Conservation (phyloP, 2,797 vertebrate genomes). For the Threskiornis aethiopicus region DNA sequence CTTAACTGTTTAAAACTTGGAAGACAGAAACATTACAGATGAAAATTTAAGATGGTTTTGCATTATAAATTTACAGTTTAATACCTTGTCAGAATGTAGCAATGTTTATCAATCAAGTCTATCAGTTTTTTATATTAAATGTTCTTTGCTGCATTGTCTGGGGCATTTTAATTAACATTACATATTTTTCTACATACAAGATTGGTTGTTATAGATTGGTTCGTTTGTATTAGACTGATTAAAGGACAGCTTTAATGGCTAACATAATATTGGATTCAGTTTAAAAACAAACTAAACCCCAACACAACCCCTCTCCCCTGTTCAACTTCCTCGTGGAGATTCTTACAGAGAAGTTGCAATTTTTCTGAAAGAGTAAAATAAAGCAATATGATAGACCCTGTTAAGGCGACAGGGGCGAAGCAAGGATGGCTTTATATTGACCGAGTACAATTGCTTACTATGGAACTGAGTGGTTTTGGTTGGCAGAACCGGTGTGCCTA, state of each 20-base stretch:
- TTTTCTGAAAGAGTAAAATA: not conserved
- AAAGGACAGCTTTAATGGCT: not conserved
- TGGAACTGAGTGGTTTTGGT: too few relatives aligned
- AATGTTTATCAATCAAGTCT: not conserved
- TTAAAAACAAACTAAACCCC: not conserved
- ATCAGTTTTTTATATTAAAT: not conserved
- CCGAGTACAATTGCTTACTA: rapidly evolving
- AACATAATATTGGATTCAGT: not conserved
- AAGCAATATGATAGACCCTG: not conserved
- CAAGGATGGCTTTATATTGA: not conserved
- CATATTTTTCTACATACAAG: not conserved
- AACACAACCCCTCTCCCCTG: too few relatives aligned
- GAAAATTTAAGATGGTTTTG: not conserved
- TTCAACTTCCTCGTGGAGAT: not conserved
- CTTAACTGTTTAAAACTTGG: not conserved
- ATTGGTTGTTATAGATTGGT: not conserved
- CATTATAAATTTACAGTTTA: not conserved
- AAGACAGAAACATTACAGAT: not conserved
- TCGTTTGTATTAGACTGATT: not conserved
- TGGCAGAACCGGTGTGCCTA: not conserved
- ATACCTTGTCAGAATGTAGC: not conserved
- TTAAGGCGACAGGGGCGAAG: not conserved
- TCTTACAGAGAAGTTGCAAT: not conserved
- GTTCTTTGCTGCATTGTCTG: not conserved
- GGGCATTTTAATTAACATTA: not conserved